Conservation (phyloP, 1,140 invertebrate species). For the Neodiprion fabricii region DNA sequence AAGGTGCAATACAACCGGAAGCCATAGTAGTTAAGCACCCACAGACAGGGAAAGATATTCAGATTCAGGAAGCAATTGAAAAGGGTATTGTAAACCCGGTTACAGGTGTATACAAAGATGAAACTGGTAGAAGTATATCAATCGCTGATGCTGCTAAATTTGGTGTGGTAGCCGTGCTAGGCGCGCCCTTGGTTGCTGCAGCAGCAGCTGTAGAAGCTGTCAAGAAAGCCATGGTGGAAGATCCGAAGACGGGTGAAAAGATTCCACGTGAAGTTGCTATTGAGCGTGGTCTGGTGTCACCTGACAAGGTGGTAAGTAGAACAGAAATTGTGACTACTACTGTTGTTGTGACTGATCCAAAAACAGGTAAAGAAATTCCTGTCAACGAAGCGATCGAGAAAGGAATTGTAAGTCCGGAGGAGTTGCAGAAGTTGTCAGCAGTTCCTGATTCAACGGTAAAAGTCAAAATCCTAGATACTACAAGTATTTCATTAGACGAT, state of each 20-base stretch:
- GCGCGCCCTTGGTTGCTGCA: conserved; percentile 73
- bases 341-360: conserved; percentile 56
- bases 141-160: conserved; percentile 79
- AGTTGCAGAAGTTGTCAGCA: conserved; percentile 49
- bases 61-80: conserved; percentile 77
- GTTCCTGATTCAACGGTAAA: conserved; percentile 36
- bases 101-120: conserved; percentile 74
- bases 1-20: conserved; percentile 70
- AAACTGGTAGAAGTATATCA: conserved; percentile 69
- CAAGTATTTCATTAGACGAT: conserved; percentile 50
- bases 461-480: conserved; percentile 39
- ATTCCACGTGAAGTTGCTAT: conserved; percentile 81
- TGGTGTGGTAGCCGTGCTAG: conserved; percentile 74
- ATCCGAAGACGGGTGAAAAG: conserved; percentile 79
- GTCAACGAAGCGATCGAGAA: conserved; percentile 64
- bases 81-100: conserved; percentile 77
- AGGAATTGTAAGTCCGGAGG: conserved; percentile 47
- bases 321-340: conserved; percentile 33
- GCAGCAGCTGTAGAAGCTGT: conserved; percentile 62
- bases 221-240: conserved; percentile 72
- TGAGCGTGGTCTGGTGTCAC: conserved; percentile 74
- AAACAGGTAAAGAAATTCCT: conserved; percentile 60
- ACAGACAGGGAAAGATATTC: conserved; percentile 71
- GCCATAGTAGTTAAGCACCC: conserved; percentile 82
- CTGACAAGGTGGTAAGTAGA: conserved; percentile 43